These are phyloP conservation scores for Lathamus discolor DNA, from an alignment of 2,113 vertebrate genomes.

Conservation along the genomic window DNA sequence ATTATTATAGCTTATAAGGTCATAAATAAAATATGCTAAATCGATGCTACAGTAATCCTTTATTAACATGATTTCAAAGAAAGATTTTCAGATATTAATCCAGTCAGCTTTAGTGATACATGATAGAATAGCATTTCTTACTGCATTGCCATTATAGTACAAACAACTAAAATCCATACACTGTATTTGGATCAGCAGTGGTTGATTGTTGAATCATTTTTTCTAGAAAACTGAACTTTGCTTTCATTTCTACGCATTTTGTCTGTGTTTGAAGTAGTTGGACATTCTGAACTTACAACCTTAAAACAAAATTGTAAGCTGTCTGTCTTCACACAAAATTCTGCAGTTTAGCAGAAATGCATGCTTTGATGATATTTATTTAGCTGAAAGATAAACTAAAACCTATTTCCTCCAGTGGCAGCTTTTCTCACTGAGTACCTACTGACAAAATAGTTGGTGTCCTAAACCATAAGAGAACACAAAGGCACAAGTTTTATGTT, in stretches of 20 bases:
- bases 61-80: slow-evolving; percentile 29
- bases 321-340: not conserved
- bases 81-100: slow-evolving; percentile 32
- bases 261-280: not conserved
- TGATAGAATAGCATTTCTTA: not conserved
- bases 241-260: not conserved
- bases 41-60: not conserved
- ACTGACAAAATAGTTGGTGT: not conserved
- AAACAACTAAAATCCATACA: not conserved
- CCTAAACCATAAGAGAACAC: not conserved
- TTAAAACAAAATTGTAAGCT: not conserved
- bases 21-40: slow-evolving; percentile 36
- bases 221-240: not conserved
- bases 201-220: not conserved
- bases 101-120: not conserved
- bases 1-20: not conserved
- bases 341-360: not conserved
- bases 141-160: not conserved
- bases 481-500: not conserved
- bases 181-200: not conserved
- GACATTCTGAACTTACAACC: not conserved
- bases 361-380: not conserved
- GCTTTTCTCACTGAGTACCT: not conserved
- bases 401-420: not conserved
- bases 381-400: not conserved